Base-by-base conservation (phyloP, 2,888 invertebrate genomes). In the Dilophus febrilis region DNA sequence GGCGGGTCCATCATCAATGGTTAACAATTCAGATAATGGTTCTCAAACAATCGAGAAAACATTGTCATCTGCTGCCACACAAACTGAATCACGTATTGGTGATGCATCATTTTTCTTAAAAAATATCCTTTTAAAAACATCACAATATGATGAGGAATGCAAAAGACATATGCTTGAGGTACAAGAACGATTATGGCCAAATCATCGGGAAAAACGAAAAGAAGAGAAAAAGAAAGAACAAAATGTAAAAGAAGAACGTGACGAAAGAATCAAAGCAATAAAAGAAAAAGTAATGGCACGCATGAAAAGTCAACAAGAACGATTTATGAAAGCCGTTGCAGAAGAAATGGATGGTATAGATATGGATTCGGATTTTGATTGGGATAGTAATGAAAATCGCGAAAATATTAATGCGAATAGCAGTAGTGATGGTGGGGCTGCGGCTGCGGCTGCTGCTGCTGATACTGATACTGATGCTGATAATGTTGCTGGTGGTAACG, bases 241-340 rank as follows among this genome's bases (percentile, higher is more conserved):
- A 35, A 61, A 74, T 41, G 87, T 88, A 53, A 74, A 80, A 46
- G 86, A 86, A 51, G 87, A 87, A 53, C 71, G 85, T n/a, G 72
- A 85, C 22, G 72, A 79, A 26, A 70, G 79, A 46, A 90, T 90
- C 0, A 80, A 82, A 50, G 92, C 92, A 52, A 71, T 94, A 2
- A 92, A 94, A 55, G 78, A 85, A 53, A 85, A 86, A 56, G 63
- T 95, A 48, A 88, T 95, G 85, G 84, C 81, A 27, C 88, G 94
- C 56, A 91, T 94, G 66, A 88, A 87, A 8, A 77, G 77, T 28
- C 79, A 83, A 49, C 94, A 92, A 59, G 83, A 84, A 50, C 81
- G 85, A 57, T 94, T 94, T 61, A 79, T 91, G 79, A 80, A 86
- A 60, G 73, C 75, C 44, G 74, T 77, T 2, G 75, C 74, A 64